Base-by-base conservation (phyloP, 2,888 invertebrate species). In the Chrysolina haemoptera region DNA sequence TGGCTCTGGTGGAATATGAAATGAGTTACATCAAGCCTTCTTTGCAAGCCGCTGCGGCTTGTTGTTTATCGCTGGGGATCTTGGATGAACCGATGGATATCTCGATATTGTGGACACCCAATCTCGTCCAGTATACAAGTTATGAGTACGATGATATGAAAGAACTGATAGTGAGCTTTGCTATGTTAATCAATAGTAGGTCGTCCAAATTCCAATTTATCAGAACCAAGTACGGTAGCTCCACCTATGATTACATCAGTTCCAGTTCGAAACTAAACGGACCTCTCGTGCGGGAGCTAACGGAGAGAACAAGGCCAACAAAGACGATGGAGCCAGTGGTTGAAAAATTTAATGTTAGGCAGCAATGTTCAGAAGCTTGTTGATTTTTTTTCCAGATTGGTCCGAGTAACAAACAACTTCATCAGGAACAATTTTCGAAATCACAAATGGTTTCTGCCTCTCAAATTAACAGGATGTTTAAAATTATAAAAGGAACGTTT, bases 1-100 rank as follows among this genome's bases (percentile, higher is more conserved):
- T 97, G 76, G 91, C 94, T 69, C 89, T 97, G 59, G 88, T 96
- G 10, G 95, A 97, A 74, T 96, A 97, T 85, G 90, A 92, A 14
- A 90, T 97, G 90, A 92, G 93, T 18, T 92, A 93, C 82, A 91
- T 94, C 83, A 90, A 91, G 74, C 97, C 98, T 0, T 98, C 98
- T 0, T 90, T 95, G 81, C 90, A 96, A 73, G 95, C 97, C 53
- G 95, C 95, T 9, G 93, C 94, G 3, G 93, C 96, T 9, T 90
- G 95, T 71, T 96, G 94, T 85, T 89, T 97, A 10, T 91, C 96
- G 1, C 85, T 90, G 0, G 86, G 89, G 71, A 83, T 91, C 20
- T 89, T 95, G 27, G 90, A 88, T 84, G 89, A 89, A 9, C 83
- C 86, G n/a, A 84, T 85, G 62, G 83, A 89, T 80, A 85, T 87